Evolutionary conservation across 2,888 invertebrate genomes (phyloP), one percentile per base, ranked within the genome.

Genomic region (Epinotia demarniana): DNA sequence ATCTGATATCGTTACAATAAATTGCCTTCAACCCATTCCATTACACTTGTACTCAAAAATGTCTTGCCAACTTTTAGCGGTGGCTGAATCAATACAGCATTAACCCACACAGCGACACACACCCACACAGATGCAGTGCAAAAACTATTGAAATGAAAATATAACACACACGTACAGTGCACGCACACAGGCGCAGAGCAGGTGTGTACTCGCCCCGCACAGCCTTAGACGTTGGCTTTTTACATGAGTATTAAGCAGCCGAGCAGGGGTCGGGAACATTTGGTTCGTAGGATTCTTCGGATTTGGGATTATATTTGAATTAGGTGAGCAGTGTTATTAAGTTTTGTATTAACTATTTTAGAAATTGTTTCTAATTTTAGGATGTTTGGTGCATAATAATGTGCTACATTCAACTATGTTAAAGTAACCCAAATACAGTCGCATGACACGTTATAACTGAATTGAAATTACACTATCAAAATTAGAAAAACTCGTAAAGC

Each of bases 151-250:
- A 90, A 93, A 92, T 92, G 92, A 93, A 93, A 93, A 91, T 93
- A 93, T 93, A 92, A 88, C 87, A 81, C 89, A 87, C 91, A 88
- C 86, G 85, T 82, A 82, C 80, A 73, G 79, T 78, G 77, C 83
- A 84, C 86, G 77, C 88, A 90, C 92, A 89, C 86, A 83, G 76
- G 61, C 62, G 77, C 68, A 72, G 55, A 69, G 81, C 89, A 90
- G 88, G 90, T 90, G 87, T 89, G 84, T 90, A 87, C 82, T 87
- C 81, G 83, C 78, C 79, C 80, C 82, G 80, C 80, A 84, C 85
- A 90, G 92, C 93, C 93, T 93, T 93, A 93, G 93, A 93, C 92
- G 92, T 90, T 92, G 90, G 92, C 92, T 93, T 93, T 93, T 93
- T 93, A 93, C 93, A 92, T 90, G 92, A 88, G 87, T 88, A 87